These are phyloP conservation scores for Myanophis thanlyinensis DNA, from an alignment of 2,113 vertebrate species.

Conservation along the genomic window DNA sequence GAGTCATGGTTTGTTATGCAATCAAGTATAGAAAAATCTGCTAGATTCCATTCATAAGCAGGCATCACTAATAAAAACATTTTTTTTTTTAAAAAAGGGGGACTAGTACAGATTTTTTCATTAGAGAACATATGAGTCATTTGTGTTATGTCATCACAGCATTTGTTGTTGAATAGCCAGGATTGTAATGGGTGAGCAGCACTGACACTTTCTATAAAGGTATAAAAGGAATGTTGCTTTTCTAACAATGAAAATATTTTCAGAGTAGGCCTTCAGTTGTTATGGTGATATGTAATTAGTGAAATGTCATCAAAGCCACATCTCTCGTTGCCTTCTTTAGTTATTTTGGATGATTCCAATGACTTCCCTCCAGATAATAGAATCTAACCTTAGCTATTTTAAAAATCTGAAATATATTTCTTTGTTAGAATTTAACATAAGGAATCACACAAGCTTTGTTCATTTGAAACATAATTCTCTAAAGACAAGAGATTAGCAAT, in stretches of 20 bases:
- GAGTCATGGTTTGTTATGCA: background rate
- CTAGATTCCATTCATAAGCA: too few species aligned
- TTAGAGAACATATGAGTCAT: conserved; percentile 16
- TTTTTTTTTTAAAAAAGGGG: background rate
- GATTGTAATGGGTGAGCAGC: conserved; percentile 14
- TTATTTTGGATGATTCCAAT: conserved; percentile 42
- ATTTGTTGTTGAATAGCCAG: conserved; percentile 17
- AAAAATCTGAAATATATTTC: conserved; percentile 23
- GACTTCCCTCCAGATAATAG: conserved; percentile 30
- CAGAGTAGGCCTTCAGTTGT: conserved; percentile 58
- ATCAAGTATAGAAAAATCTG: background rate
- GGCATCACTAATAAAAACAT: background rate
- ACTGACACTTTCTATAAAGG: conserved; percentile 42
- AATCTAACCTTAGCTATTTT: conserved; percentile 1
- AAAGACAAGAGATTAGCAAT: background rate
- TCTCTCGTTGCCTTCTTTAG: conserved; percentile 42
- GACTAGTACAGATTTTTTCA: background rate
- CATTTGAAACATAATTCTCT: background rate
- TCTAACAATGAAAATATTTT: conserved; percentile 28
- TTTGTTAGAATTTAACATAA: conserved; percentile 12
- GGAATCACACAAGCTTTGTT: conserved; percentile 11
- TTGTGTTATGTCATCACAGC: conserved; percentile 21
- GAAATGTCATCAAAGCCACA: conserved; percentile 57
- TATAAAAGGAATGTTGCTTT: conserved; percentile 49
- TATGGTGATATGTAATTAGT: conserved; percentile 67